Percentiles rank a stretch among this genome's conserved stretches.
Conservation (phyloP, 64 coral and sea anemone genomes). For the Stichodactyla helianthus region DNA sequence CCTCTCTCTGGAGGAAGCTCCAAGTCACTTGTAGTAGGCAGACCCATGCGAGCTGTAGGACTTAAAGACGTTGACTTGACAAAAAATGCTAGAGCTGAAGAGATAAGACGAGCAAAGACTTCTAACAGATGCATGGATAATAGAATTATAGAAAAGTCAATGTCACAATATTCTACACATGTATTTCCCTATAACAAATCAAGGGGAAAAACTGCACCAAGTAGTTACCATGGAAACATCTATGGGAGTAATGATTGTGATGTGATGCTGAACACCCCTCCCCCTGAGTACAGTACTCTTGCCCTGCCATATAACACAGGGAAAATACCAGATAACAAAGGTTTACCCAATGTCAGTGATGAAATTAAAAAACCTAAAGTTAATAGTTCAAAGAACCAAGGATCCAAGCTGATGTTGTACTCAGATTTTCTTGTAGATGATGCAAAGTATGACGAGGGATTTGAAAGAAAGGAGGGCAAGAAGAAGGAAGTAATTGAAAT, state of each 20-base stretch:
- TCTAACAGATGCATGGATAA: constrained; percentile 46
- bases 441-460: neutral
- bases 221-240: neutral
- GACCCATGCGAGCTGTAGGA: constrained; percentile 40
- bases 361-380: neutral
- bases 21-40: constrained; percentile 67
- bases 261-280: neutral
- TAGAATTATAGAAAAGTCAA: constrained; percentile 26
- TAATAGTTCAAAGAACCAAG: neutral
- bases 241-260: neutral
- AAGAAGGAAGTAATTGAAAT: neutral
- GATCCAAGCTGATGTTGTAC: neutral
- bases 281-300: neutral
- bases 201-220: neutral
- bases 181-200: neutral
- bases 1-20: neutral
- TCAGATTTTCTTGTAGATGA: neutral
- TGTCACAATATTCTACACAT: constrained; percentile 42
- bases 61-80: constrained; percentile 69
- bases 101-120: constrained; percentile 59
- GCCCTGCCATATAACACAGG: neutral
- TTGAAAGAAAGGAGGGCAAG: neutral
- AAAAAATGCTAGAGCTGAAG: constrained; percentile 44
- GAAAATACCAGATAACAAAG: neutral
- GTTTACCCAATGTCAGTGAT: neutral